Base-by-base conservation (phyloP, 2,888 invertebrate species). In the Acleris literana region DNA sequence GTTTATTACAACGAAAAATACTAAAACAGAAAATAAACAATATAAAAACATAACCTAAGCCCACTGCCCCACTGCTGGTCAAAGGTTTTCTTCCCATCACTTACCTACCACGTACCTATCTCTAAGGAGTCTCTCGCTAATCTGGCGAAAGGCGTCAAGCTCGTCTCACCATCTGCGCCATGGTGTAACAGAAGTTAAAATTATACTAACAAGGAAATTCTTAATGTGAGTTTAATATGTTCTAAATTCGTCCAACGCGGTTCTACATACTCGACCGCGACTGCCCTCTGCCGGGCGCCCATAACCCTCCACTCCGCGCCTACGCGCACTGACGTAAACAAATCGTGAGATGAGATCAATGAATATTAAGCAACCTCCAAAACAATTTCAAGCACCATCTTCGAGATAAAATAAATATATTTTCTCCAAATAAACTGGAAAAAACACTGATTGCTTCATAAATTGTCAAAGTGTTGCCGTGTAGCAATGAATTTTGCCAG, bases 381-480 rank as follows among this genome's bases (percentile, higher is more conserved):
- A 88, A 90, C 83, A 87, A 88, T 89, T 86, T 85, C 83, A 84
- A 85, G 76, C 81, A 79, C 84, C 83, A 79, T 84, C 79, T 78
- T 75, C 73, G 76, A 84, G 81, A 86, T 83, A 84, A 86, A 86
- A 86, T 85, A 86, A 88, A 88, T 87, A 87, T 25, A 87, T 85
- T 79, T 80, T 78, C 81, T 81, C 78, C 78, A 82, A 86, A 89
- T 87, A 88, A 87, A 88, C 80, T 81, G 75, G 76, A 80, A 85
- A 84, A 83, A 85, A 83, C 84, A 83, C 81, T 87, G 89, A 89
- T 90, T 89, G 88, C 86, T 85, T 88, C 88, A 88, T 89, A 90
- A 90, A 89, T 90, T 89, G 88, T 85, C 85, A 86, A 84, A 85
- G 84, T 76, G 81, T 82, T 83, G 77, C 78, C 75, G 76, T 77